Evolutionary conservation across 92 coral and sea anemone species (phyloP), one percentile per base, ranked within the genome.

Genomic region (Umimayanthus chanpuru): DNA sequence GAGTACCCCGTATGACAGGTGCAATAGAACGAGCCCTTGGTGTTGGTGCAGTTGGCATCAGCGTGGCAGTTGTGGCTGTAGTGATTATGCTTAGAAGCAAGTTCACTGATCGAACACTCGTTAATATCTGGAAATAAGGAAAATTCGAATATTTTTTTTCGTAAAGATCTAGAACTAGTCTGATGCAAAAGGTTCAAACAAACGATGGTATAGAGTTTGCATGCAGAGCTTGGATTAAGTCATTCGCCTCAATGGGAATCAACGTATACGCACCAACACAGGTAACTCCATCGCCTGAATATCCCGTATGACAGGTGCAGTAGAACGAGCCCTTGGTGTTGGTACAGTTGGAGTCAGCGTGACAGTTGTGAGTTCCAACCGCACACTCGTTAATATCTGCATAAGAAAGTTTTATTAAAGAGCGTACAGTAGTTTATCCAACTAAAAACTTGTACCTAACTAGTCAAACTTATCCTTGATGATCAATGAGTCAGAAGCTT

Each of bases 11-110:
- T 73, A 61, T 88, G 91, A 85, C 98, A 95, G 25, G 96, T 94
- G 82, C 98, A 95, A 87, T 73, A 80, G 90, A 94, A 95, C 39
- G 96, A 94, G 38, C 98, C 98, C 84, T 94, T 92, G 87, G 98
- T 95, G 94, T 95, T 95, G 81, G 98, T 88, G 40, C 98, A 95
- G 92, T 95, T 94, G 73, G 98, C 91, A 49, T 95, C 95, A 58
- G 50, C 77, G 75, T 95, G 96, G 56, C 98, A 95, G 85, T 89
- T 94, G 71, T 95, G 94, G 9, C 90, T 85, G 67, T 87, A 76
- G 71, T 90, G 93, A n/a, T 30, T 75, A 61, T 90, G 89, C 56
- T 80, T 15, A 38, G 50, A 36, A 36, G 89, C 85, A n/a, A 90
- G 89, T 2, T 80, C 86, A 39, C 23, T 78, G 9, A 21, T 49